Conservation (phyloP, 2,797 vertebrate species). For the Psittacula echo region DNA sequence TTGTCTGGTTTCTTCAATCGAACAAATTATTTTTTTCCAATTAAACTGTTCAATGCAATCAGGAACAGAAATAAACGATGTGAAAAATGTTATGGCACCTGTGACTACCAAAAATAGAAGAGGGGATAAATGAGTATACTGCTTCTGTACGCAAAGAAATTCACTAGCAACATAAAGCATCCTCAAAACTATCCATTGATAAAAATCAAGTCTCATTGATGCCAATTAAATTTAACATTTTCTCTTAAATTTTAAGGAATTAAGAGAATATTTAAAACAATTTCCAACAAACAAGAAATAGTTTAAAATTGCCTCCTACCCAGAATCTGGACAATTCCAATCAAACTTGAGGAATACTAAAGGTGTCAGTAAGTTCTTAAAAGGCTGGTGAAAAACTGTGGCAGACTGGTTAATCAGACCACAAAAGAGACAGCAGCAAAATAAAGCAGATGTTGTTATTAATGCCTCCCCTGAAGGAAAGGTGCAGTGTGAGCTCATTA, state of each 20-base stretch:
- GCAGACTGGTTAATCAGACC: neutral
- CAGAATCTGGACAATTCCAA: neutral
- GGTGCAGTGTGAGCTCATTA: neutral
- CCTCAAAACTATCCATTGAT: neutral
- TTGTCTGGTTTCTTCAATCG: constrained; percentile 46
- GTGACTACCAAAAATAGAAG: constrained; percentile 28
- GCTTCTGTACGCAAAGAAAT: neutral
- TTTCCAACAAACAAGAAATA: neutral
- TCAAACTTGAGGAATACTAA: neutral
- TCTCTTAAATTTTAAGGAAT: neutral
- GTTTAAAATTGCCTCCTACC: neutral
- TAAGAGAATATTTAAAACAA: neutral
- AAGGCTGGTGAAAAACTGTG: neutral
- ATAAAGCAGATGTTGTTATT: neutral
- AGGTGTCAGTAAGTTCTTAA: neutral
- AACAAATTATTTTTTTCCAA: constrained; percentile 49
- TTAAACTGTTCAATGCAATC: constrained; percentile 34
- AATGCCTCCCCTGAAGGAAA: neutral
- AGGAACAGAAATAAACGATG: constrained; percentile 29
- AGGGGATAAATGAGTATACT: neutral
- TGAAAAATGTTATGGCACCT: neutral
- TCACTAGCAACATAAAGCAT: neutral
- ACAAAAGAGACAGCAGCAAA: constrained; percentile 5
- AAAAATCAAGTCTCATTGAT: neutral
- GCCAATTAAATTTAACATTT: neutral